Evolutionary conservation across 1,140 invertebrate genomes (phyloP), one percentile per base, ranked within the genome.

Genomic region (Tigriopus japonicus): DNA sequence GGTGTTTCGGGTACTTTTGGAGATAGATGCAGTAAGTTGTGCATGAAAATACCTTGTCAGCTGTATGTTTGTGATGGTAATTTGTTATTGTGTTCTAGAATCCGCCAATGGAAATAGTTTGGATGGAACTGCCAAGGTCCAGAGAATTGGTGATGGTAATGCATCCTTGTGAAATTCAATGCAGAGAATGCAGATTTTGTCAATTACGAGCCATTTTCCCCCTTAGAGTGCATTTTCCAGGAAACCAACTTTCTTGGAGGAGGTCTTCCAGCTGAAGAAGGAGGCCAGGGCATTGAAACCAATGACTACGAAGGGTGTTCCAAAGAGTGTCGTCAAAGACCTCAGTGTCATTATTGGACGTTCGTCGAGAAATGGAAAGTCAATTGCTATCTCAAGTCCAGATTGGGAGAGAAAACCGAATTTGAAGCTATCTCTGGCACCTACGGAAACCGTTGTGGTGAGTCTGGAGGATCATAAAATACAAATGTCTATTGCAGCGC

Each of bases 201-300:
- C 9, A 35, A 35, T 35, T 35, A 35, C 28, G 3, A 35, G 9
- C 28, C 28, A 35, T 35, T 35, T 35, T 35, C 28, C 28, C 28
- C 28, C 28, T 35, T 35, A 54, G 52, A 54, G 24, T 54, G 52
- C 21, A 21, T 21, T 15, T 54, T 54, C 21, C 52, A 54, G n/a
- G 52, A 54, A 28, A 54, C 21, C 17, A 54, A 54, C 13, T 54
- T 54, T 15, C 21, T 54, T n/a, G 52, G 52, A 6, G 52, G 52
- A 28, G 52, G 35, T 21, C 35, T 54, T 2, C 19, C 21, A 23
- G 35, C 21, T 21, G 52, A 21, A 28, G 35, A 54, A 15, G 52
- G 52, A 23, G 52, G 52, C n/a, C 19, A 49, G n/a, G 52, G 52
- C n/a, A 21, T 54, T 19, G 21, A n/a, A 15, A 54, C 52, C 3